These are phyloP conservation scores for Cygnus buccinator DNA, from an alignment of 2,113 vertebrate species.

Conservation along the genomic window DNA sequence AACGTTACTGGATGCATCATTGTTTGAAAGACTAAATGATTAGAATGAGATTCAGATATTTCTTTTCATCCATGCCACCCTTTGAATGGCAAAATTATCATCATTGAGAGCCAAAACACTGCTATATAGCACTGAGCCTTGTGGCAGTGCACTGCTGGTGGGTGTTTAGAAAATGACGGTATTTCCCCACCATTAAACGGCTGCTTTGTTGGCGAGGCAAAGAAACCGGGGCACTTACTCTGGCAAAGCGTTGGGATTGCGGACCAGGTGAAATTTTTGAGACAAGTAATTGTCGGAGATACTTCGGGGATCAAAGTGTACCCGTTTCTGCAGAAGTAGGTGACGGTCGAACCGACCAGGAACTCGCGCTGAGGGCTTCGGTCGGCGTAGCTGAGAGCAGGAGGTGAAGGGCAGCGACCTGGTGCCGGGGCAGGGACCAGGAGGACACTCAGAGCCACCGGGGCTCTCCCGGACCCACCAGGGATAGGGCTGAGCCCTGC, in stretches of 20 bases:
- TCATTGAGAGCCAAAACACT: neutral
- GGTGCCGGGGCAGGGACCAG: neutral
- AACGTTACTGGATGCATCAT: rapidly evolving
- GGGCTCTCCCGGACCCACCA: neutral
- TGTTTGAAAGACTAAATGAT: neutral
- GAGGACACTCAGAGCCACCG: neutral
- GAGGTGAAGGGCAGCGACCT: slow-evolving; percentile 44
- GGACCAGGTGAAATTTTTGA: slow-evolving; percentile 5
- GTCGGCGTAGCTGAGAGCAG: rapidly evolving
- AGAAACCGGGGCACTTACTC: neutral
- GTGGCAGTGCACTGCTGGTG: neutral
- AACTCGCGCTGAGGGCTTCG: neutral
- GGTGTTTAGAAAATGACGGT: rapidly evolving
- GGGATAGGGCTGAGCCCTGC: neutral
- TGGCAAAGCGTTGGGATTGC: neutral
- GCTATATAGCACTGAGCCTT: neutral
- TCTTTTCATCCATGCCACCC: neutral
- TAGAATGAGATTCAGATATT: neutral
- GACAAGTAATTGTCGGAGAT: neutral
- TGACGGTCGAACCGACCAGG: neutral
- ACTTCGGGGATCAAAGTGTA: neutral
- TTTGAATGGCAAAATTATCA: neutral
- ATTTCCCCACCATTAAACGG: rapidly evolving
- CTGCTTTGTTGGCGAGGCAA: neutral
- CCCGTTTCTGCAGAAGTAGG: neutral